Evolutionary conservation across 2,113 vertebrate species (phyloP).

Genomic region (Aleadryas rufinucha): DNA sequence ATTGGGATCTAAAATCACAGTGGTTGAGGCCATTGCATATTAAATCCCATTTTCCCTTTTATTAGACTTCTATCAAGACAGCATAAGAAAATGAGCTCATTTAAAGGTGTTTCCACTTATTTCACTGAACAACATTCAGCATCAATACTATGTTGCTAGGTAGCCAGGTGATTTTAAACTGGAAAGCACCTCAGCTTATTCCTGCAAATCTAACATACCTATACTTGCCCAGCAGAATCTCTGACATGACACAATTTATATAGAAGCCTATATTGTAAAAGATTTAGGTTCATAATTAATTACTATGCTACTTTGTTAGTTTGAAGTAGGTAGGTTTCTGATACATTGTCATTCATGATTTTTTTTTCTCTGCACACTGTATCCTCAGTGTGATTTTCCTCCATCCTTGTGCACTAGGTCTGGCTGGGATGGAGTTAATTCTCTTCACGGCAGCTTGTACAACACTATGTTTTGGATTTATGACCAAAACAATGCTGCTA

Average conservation of each 20-base stretch:
- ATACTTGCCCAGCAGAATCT: not conserved
- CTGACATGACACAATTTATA: not conserved
- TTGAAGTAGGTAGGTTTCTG: not conserved
- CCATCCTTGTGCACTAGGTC: not conserved
- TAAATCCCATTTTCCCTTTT: not conserved
- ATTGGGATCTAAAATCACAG: not conserved
- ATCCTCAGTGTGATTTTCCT: not conserved
- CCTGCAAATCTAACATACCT: not conserved
- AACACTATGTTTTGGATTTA: not conserved
- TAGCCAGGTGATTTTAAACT: constrained; percentile 13
- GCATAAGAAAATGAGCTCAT: not conserved
- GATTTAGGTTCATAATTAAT: not conserved
- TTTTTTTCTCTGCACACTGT: not conserved
- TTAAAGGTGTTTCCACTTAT: constrained; percentile 2
- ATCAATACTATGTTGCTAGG: constrained; percentile 10
- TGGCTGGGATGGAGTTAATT: not conserved
- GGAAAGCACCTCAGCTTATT: not conserved
- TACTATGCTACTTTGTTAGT: not conserved
- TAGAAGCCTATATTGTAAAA: not conserved
- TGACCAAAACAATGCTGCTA: not conserved
- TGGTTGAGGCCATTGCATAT: not conserved
- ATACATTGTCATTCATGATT: not conserved
- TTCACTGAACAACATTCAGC: not conserved
- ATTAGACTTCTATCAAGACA: not conserved
- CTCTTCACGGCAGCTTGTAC: accelerated